These are phyloP conservation scores for Oscheius sp. DNA, from an alignment of 2,888 invertebrate genomes.

Conservation along the genomic window DNA sequence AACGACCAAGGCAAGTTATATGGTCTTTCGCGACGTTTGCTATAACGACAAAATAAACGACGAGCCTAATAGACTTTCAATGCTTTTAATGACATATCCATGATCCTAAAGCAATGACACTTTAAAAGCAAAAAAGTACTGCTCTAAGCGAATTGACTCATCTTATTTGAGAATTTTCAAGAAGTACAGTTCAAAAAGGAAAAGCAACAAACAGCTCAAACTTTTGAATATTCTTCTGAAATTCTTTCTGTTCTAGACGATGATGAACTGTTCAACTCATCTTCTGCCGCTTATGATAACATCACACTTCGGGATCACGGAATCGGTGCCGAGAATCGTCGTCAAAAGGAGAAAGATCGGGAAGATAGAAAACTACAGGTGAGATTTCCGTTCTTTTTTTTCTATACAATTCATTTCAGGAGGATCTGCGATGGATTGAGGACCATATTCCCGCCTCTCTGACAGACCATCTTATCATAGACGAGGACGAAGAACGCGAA, in stretches of 20 bases:
- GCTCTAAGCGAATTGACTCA: neutral
- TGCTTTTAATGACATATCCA: no score
- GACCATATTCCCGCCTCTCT: constrained; percentile 88
- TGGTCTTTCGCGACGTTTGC: neutral
- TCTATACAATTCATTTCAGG: constrained; percentile 75
- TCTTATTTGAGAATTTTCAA: no score
- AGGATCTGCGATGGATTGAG: constrained; percentile 90
- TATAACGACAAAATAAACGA: no score
- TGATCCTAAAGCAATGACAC: no score
- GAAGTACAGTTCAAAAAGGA: neutral
- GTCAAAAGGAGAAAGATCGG: constrained; percentile 46
- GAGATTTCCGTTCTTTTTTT: constrained; percentile 6
- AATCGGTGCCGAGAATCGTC: constrained; percentile 49
- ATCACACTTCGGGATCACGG: constrained; percentile 50
- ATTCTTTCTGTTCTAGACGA: constrained; percentile 43
- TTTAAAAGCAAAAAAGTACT: neutral
- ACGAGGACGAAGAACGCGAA: constrained; percentile 68
- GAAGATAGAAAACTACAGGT: constrained; percentile 60
- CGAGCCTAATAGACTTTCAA: no score
- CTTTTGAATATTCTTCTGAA: neutral
- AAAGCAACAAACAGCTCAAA: neutral
- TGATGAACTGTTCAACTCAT: constrained; percentile 58
- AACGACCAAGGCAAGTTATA: constrained; percentile 77
- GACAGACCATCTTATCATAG: constrained; percentile 77
- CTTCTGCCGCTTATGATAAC: constrained; percentile 53